Evolutionary conservation across 2,888 invertebrate species (phyloP), one percentile per base, ranked within the genome.

Genomic region (Cryptophagus acutangulus): DNA sequence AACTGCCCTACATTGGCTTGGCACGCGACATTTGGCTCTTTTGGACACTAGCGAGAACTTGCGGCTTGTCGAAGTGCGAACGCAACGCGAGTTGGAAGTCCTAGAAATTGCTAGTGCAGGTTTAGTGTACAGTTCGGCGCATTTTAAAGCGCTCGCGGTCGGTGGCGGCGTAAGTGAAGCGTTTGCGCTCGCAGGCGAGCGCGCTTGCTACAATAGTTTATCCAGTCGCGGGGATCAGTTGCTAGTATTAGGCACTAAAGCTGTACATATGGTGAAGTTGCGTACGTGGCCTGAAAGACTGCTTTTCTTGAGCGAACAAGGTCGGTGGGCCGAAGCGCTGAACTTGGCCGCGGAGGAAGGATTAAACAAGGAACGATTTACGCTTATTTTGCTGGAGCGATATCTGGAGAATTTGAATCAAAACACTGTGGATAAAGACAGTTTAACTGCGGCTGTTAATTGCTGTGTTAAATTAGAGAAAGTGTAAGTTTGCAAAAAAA

Each of bases 121-220:
- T 26, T 75, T 92, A 26, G 87, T 91, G 1, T 92, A 91, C 60
- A 84, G 87, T 30, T 88, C 89, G 18, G 87, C 90, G 29, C 89
- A 87, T 67, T 89, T 87, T 62, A 81, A 93, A 73, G 96, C 88
- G 0, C 73, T 95, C 26, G 93, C 94, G 45, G 96, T 96, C 0
- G 97, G 97, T 3, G 95, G 96, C 0, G 92, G 93, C 63, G 97
- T 86, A 45, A 83, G 82, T 62, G 77, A 79, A 66, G 87, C 87
- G 8, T 76, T 89, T 78, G 84, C 84, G 0, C 68, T 79, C 45
- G 84, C 84, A 37, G 87, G 62, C 5, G 84, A 84, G 66, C 71
- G 79, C 47, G 85, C 86, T 1, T 86, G 85, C 61, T 86, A 84
- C 61, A 83, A 84, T 62, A 83, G 84, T 40, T 72, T 85, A 34